A percentile compares a stretch with the other conserved stretches of the same genome.
Conservation (phyloP, 2,888 invertebrate genomes). For the Nemoura dubitans region DNA sequence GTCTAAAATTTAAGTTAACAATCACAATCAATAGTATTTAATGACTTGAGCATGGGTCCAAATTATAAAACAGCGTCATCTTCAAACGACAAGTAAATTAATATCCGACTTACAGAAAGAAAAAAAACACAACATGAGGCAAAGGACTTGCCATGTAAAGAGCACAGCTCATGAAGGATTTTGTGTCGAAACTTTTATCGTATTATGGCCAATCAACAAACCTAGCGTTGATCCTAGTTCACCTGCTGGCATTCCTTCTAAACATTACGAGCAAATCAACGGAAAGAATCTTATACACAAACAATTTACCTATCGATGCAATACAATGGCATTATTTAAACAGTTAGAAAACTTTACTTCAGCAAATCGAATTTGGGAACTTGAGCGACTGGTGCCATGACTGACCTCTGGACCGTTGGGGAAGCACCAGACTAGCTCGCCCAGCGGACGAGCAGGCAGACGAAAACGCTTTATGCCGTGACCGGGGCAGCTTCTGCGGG, state of each 20-base stretch:
- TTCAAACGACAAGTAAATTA: not conserved
- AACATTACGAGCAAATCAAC: not conserved
- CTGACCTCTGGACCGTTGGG: not conserved
- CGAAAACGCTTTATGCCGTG: not conserved
- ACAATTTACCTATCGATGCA: not conserved
- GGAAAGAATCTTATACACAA: not conserved
- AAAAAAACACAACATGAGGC: not conserved
- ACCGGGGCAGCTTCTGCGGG: not conserved
- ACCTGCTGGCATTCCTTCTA: not conserved
- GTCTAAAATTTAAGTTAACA: constrained; percentile 25
- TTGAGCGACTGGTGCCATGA: not conserved
- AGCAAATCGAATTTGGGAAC: not conserved
- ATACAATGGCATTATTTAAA: not conserved
- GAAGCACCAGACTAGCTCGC: constrained; percentile 26
- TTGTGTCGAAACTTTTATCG: not conserved
- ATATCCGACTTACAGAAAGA: not conserved
- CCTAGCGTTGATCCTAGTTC: not conserved
- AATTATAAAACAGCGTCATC: constrained; percentile 2
- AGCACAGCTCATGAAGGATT: not conserved
- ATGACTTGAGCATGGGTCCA: constrained; percentile 35
- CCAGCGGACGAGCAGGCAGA: not conserved
- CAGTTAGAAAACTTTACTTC: not conserved
- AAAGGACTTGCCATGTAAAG: not conserved
- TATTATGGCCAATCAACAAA: not conserved
- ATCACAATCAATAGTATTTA: constrained; percentile 37